Base-by-base conservation (phyloP, 2,797 vertebrate genomes). In the Hylomyscus alleni region DNA sequence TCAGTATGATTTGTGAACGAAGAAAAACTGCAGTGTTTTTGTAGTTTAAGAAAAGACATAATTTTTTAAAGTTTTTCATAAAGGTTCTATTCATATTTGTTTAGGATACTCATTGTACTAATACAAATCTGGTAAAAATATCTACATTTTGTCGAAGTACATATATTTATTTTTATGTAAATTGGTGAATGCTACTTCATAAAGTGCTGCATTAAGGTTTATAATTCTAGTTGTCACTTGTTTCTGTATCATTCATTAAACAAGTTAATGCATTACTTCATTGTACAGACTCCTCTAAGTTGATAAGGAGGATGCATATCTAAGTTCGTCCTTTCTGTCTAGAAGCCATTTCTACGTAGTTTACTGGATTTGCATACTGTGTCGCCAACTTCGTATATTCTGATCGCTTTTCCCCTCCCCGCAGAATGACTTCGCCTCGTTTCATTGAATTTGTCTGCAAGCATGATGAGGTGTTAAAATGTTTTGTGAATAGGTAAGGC, bases 381-480 rank as follows among this genome's bases (percentile, higher is more conserved):
- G 34, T 90, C 10, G 34, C 5, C 60, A 91, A 14, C 91, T 93
- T 77, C 29, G 26, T 92, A 3, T 89, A 3, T 95, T 85, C 93
- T 96, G 56, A 95, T 83, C 65, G 26, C 44, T 77, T 92, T 89
- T 92, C 93, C 95, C 90, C 9, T 95, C 56, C 24, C 92, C 62
- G 5, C 75, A 99, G 99, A 98, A 99, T 99, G 99, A 99, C 99
- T 0, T 99, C 99, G 0, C 99, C 99, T 65, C 99, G 99, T 95
- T 99, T 99, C 98, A 99, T 99, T 92, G 99, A 99, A 98, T 99
- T 99, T 98, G 99, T 99, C 97, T 99, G 99, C 98, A 99, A 99
- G 97, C 99, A 99, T 0, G 99, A 99, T 97, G 99, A 99, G 98
- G 99, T 99, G 97, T 99, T 99, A 62, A 99, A 99, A 98, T 99